A percentile compares a stretch with the other conserved stretches of the same genome.
Evolutionary conservation across 2,888 invertebrate genomes (phyloP).

Genomic region (Corbicula japonica): DNA sequence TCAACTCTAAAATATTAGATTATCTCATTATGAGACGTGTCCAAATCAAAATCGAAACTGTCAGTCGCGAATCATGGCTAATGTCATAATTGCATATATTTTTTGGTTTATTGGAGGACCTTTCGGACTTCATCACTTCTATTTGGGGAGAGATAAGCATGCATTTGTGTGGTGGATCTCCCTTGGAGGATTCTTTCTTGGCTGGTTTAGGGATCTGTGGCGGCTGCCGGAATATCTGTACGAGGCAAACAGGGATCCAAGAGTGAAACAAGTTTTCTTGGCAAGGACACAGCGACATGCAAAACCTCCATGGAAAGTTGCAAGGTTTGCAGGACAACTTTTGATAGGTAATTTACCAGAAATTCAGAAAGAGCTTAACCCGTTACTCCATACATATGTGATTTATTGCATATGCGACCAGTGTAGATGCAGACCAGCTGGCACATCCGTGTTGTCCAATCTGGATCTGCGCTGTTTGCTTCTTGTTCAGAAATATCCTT

Average conservation of each 20-base stretch:
- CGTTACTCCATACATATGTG: no score
- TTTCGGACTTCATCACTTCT: slow-evolving; percentile 96
- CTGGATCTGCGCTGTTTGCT: no score
- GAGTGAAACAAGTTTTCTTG: slow-evolving; percentile 88
- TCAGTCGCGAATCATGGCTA: no score
- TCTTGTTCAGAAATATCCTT: no score
- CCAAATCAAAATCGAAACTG: no score
- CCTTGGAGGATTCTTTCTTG: slow-evolving; percentile 92
- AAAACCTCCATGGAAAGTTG: slow-evolving; percentile 63
- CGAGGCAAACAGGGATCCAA: slow-evolving; percentile 88
- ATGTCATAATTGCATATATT: slow-evolving; percentile 91
- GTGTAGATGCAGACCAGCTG: no score
- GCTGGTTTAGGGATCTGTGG: slow-evolving; percentile 95
- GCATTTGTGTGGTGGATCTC: slow-evolving; percentile 96
- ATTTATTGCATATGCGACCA: no score
- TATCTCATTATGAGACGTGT: no score
- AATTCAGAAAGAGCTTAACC: no score
- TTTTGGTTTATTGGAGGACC: slow-evolving; percentile 95
- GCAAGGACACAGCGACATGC: slow-evolving; percentile 88
- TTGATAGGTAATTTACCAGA: slow-evolving; percentile 75
- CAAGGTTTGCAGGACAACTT: slow-evolving; percentile 78
- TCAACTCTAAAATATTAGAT: no score
- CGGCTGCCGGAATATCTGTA: slow-evolving; percentile 94
- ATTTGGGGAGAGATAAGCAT: slow-evolving; percentile 94
- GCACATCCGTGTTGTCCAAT: no score